Conservation (phyloP, 2,888 invertebrate genomes). For the Scaptomyza tumidula region DNA sequence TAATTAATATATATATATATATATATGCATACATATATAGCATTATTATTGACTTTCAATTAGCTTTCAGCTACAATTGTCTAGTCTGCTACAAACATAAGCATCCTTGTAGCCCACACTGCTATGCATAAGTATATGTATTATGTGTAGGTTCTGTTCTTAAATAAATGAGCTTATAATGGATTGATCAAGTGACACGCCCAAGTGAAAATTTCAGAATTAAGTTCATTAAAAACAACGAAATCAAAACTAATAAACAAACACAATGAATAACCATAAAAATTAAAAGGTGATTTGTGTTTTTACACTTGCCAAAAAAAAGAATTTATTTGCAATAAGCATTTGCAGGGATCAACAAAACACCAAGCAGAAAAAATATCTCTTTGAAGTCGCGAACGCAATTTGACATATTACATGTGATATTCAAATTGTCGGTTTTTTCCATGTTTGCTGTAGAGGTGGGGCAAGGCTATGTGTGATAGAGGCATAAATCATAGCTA, state of each 20-base stretch:
- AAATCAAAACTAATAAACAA: constrained; percentile 17
- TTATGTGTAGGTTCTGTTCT: constrained; percentile 35
- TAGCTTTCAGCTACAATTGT: constrained; percentile 54
- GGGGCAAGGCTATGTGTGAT: constrained; percentile 59
- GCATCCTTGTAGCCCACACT: constrained; percentile 65
- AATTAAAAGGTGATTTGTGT: constrained; percentile 54
- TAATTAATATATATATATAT: constrained; percentile 52
- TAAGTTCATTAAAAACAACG: constrained; percentile 51
- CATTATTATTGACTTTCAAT: constrained; percentile 80
- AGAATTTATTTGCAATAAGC: constrained; percentile 40
- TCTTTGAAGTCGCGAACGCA: constrained; percentile 14
- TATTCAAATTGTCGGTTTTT: constrained; percentile 49
- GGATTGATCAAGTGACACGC: constrained; percentile 14
- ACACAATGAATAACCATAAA: constrained; percentile 3
- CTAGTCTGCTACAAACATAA: constrained; percentile 39
- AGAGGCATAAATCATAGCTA: constrained; percentile 62
- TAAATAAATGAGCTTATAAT: constrained; percentile 60
- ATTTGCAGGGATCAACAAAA: constrained; percentile 35
- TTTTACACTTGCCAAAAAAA: constrained; percentile 64
- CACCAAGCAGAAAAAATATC: constrained; percentile 16
- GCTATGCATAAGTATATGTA: constrained; percentile 1
- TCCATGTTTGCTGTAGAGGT: constrained; percentile 20
- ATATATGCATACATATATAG: too few relatives aligned
- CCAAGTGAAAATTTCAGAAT: constrained; percentile 41
- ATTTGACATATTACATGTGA: constrained; percentile 69